phyloP scores from a whole-genome alignment of 2,797 vertebrate genomes.

The Acipenser transmontanus region DNA sequence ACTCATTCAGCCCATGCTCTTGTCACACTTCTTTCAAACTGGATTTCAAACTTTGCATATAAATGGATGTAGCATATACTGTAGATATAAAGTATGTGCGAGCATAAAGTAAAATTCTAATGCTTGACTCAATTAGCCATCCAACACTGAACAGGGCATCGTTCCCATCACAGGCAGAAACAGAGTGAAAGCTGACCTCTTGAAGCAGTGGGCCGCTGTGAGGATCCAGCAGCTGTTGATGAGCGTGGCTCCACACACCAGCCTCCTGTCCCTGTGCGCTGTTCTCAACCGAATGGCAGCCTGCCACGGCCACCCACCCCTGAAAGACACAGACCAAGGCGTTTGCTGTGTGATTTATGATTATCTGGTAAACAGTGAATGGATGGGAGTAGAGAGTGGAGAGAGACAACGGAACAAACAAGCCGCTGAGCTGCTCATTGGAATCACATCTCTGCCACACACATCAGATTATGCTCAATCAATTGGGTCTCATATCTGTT shows the following conservation, averaged over 20 bases:
- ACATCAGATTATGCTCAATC: background rate
- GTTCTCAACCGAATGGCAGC: slow-evolving; percentile 82
- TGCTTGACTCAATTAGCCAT: too few relatives aligned
- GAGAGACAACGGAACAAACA: background rate
- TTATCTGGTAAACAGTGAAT: background rate
- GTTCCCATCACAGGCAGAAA: background rate
- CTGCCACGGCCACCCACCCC: slow-evolving; percentile 96
- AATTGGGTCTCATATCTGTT: background rate
- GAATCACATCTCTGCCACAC: slow-evolving; percentile 14
- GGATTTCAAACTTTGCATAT: too few relatives aligned
- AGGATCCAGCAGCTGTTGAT: slow-evolving; percentile 94
- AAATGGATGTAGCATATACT: too few relatives aligned
- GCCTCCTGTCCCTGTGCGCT: slow-evolving; percentile 77
- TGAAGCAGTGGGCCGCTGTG: slow-evolving; percentile 95
- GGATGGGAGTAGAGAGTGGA: background rate
- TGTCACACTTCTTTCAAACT: too few relatives aligned
- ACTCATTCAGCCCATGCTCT: too few relatives aligned
- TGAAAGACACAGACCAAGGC: slow-evolving; percentile 31
- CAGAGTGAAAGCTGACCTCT: slow-evolving; percentile 64
- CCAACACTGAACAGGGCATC: background rate
- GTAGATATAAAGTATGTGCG: too few relatives aligned
- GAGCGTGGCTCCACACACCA: slow-evolving; percentile 91
- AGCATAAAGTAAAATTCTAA: too few relatives aligned
- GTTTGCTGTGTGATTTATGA: background rate
- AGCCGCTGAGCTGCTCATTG: background rate